These are phyloP conservation scores for Oryctolagus cuniculus DNA, from an alignment of 2,113 vertebrate genomes.

Conservation along the genomic window DNA sequence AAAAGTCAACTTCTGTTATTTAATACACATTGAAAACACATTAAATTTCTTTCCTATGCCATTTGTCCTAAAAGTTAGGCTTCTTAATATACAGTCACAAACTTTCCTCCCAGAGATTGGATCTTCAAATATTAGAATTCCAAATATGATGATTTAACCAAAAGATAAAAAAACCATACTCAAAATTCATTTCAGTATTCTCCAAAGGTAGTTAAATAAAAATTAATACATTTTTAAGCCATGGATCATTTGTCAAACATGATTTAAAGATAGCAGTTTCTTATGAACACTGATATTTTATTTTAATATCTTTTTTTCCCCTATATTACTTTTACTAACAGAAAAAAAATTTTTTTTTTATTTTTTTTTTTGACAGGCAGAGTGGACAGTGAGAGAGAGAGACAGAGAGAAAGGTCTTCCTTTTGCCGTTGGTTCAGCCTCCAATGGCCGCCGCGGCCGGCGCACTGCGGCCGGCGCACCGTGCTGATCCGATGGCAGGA, in stretches of 20 bases:
- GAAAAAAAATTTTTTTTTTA: too few relatives aligned
- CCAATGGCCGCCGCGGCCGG: too few relatives aligned
- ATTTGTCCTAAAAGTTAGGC: slow-evolving; percentile 5
- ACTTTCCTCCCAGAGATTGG: not conserved
- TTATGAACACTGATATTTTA: not conserved
- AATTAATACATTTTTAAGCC: not conserved
- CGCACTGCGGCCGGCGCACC: too few relatives aligned
- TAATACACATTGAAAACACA: slow-evolving; percentile 50
- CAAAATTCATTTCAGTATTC: slow-evolving; percentile 37
- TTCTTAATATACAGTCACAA: slow-evolving; percentile 19
- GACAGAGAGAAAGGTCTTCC: too few relatives aligned
- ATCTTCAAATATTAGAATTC: slow-evolving; percentile 36
- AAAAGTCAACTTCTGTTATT: not conserved
- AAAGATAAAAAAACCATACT: slow-evolving; percentile 37
- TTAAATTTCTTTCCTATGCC: not conserved
- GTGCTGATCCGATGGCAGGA: too few relatives aligned
- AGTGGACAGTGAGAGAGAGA: too few relatives aligned
- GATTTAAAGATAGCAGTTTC: slow-evolving; percentile 35
- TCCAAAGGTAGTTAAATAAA: slow-evolving; percentile 54
- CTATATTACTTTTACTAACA: slow-evolving; percentile 42
- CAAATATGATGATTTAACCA: not conserved
- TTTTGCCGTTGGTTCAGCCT: too few relatives aligned
- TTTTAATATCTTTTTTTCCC: slow-evolving; percentile 27
- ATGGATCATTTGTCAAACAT: slow-evolving; percentile 32
- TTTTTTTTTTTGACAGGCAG: too few relatives aligned